A percentile compares a stretch with the other conserved stretches of the same genome.
phyloP scores from a whole-genome alignment of 2,113 vertebrate genomes.

The Gnathonemus echidnorhynchus region DNA sequence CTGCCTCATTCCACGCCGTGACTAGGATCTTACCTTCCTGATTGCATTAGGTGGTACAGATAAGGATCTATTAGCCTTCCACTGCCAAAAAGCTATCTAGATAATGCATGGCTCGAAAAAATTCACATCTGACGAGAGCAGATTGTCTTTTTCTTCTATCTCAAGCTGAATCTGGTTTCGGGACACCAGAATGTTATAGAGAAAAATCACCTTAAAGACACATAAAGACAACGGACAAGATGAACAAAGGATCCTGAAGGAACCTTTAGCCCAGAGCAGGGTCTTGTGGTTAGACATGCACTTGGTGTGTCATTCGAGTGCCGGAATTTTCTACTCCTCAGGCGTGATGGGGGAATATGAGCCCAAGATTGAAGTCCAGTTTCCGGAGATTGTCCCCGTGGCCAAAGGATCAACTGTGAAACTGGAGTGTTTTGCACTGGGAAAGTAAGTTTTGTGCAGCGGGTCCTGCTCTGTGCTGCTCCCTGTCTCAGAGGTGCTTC shows the following conservation, averaged over 20 bases:
- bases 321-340: slow-evolving; percentile 46
- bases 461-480: neutral
- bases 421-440: slow-evolving; percentile 93
- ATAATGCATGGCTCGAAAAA: slow-evolving; percentile 52
- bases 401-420: slow-evolving; percentile 84
- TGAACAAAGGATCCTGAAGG: neutral
- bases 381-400: slow-evolving; percentile 82
- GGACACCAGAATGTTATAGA: neutral
- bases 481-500: accelerated
- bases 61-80: slow-evolving; percentile 62
- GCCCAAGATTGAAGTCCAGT: slow-evolving; percentile 98
- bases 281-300: neutral
- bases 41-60: slow-evolving; percentile 49
- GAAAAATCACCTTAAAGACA: neutral
- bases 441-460: slow-evolving; percentile 79
- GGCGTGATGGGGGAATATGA: slow-evolving; percentile 98
- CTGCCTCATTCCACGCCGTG: slow-evolving; percentile 45
- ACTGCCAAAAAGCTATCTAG: slow-evolving; percentile 47
- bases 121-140: slow-evolving; percentile 44
- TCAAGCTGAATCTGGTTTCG: neutral
- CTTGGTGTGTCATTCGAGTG: neutral
- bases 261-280: neutral
- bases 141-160: slow-evolving; percentile 41
- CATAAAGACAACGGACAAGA: neutral
- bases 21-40: slow-evolving; percentile 44